Evolutionary conservation across 2,797 vertebrate genomes (phyloP), one percentile per base, ranked within the genome.

Genomic region (Crax fasciolata): DNA sequence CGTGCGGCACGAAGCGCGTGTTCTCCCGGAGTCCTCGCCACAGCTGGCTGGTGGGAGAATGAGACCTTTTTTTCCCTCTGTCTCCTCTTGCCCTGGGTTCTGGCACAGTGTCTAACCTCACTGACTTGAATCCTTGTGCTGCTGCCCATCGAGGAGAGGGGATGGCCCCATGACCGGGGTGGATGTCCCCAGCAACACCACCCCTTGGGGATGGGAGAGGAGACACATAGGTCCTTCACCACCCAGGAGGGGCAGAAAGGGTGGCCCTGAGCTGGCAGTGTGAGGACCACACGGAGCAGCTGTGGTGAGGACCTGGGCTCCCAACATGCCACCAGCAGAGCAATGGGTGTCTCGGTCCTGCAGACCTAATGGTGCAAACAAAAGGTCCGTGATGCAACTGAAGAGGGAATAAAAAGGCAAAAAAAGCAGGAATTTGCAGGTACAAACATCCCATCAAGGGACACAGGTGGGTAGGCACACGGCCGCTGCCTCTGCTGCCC

Each of bases 381-480:
- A n/a, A n/a, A n/a, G 41, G 35, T 32, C 30, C 20, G 4, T 8
- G 30, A 58, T 2, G 1, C 16, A 73, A 55, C 0, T 23, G 48
- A 19, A 57, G 23, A 55, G 68, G 21, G 55, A 41, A 23, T 77
- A 55, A 78, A 93, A 72, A 51, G 51, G 41, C 32, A 57, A 61
- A 75, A 72, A 72, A 48, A 5, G 1, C 38, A 25, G 51, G 9
- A 17, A 74, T 55, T 43, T n/a, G 38, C 14, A 39, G 32, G 32
- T 51, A 57, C n/a, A 59, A 67, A n/a, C 16, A 27, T 17, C 23
- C 18, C 16, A 61, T 1, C 1, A 58, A 65, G 21, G 30, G 30
- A 49, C n/a, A 62, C 0, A 2, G 12, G 15, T 8, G 17, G 20
- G 23, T 19, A 51, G 43, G 21, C 51, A 21, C 30, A 24, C 0